Evolutionary conservation across 2,888 invertebrate species (phyloP).

Genomic region (Nomada hirtipes): DNA sequence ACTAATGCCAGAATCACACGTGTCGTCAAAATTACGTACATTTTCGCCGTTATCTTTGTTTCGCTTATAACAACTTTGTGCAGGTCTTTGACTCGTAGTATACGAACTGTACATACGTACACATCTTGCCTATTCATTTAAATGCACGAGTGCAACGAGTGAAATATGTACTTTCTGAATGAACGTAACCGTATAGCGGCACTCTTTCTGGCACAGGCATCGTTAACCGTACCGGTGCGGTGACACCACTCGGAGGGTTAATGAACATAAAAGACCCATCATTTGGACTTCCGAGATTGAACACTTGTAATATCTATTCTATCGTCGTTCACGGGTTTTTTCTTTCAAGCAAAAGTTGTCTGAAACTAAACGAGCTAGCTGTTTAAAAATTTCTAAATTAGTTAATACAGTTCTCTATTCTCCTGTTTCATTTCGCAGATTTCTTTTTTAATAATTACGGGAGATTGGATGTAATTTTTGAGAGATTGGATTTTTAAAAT

Average conservation of each 20-base stretch:
- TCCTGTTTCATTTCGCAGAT: neutral
- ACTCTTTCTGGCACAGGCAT: slow-evolving; percentile 55
- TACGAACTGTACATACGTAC: slow-evolving; percentile 22
- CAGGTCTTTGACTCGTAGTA: slow-evolving; percentile 45
- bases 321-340: neutral
- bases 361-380: neutral
- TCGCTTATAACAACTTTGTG: slow-evolving; percentile 17
- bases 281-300: slow-evolving; percentile 56
- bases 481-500: neutral
- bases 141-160: slow-evolving; percentile 31
- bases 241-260: slow-evolving; percentile 53
- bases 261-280: slow-evolving; percentile 58
- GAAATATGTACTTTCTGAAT: slow-evolving; percentile 52
- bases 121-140: slow-evolving; percentile 53
- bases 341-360: neutral
- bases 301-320: slow-evolving; percentile 40
- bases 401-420: neutral
- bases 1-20: neutral
- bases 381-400: neutral
- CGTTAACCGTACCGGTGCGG: slow-evolving; percentile 50
- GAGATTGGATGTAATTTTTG: neutral
- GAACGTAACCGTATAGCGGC: slow-evolving; percentile 54
- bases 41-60: slow-evolving; percentile 38
- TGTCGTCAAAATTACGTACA: slow-evolving; percentile 7
- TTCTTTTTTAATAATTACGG: neutral